Evolutionary conservation across 2,113 vertebrate genomes (phyloP), one percentile per base, ranked within the genome.

Genomic region (Alexandromys fortis): DNA sequence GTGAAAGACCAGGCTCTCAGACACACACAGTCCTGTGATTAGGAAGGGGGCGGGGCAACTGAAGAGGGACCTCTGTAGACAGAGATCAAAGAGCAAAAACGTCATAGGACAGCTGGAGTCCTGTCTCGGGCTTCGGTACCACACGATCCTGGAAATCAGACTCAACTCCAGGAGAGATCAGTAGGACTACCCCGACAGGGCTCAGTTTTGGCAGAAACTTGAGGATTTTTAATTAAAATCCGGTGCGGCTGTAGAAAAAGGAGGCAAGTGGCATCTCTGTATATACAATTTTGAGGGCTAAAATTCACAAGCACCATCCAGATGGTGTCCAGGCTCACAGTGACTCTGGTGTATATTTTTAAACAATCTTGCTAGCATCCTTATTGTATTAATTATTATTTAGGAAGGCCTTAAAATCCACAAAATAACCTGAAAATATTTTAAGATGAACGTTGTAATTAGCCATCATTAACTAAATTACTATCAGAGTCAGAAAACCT

Each of bases 381-480:
- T 86, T 89, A 92, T n/a, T 78, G 42, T 68, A 49, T 67, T 42
- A 83, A 30, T 94, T 94, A 87, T 92, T 79, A 85, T 81, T 91
- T 24, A 58, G 4, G n/a, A 82, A 86, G n/a, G 9, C 3, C 38
- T 87, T 97, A 70, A 63, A 63, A 47, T 95, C 10, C 7, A 47
- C 33, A 92, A 26, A 87, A 61, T 38, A 47, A 86, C 68, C 49
- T 72, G 16, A 38, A 87, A 90, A 30, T 90, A n/a, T 86, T 92
- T 94, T 91, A 17, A 67, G 35, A 13, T 52, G 19, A 55, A 89
- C n/a, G 65, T 90, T 52, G 22, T 49, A 77, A 58, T 81, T 79
- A 81, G 13, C 13, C 3, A 26, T 92, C 82, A 70, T 86, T 81
- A 85, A 75, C 26, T 68, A 78, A 58, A 22, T 77, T 14, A 77